These are phyloP conservation scores for Epinephelus fuscoguttatus DNA, from an alignment of 2,113 vertebrate species.

Conservation along the genomic window DNA sequence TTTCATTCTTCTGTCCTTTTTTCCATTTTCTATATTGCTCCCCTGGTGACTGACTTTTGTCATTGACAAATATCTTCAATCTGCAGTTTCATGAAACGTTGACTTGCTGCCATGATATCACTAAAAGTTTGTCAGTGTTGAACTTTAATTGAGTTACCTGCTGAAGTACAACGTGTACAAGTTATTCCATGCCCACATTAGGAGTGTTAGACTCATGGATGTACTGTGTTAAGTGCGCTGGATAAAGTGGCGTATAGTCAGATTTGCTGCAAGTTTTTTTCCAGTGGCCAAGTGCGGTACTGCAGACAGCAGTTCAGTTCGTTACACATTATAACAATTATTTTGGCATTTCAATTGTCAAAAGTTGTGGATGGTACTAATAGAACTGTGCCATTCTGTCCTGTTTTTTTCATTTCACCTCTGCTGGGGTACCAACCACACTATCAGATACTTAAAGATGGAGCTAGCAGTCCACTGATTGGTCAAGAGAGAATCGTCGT, in stretches of 20 bases:
- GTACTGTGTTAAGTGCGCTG: background rate
- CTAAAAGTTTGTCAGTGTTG: background rate
- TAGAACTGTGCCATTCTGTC: too few relatives aligned
- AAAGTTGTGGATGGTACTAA: too few relatives aligned
- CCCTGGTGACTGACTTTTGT: background rate
- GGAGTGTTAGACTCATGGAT: background rate
- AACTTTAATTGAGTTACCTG: background rate
- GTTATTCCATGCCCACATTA: background rate
- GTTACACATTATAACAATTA: too few relatives aligned
- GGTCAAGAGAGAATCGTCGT: too few relatives aligned
- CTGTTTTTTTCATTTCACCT: too few relatives aligned
- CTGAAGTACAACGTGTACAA: background rate
- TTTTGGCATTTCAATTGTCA: too few relatives aligned
- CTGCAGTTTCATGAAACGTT: constrained; percentile 2
- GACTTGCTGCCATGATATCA: constrained; percentile 14
- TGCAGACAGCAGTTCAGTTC: background rate
- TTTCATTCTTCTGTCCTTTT: constrained; percentile 11
- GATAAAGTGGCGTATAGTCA: background rate
- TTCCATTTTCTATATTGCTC: constrained; percentile 25
- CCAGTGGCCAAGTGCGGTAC: background rate
- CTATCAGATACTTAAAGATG: too few relatives aligned
- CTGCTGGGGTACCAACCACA: too few relatives aligned
- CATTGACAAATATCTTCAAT: constrained; percentile 9
- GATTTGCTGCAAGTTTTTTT: background rate
- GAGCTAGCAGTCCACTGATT: too few relatives aligned